phyloP scores from a whole-genome alignment of 2,888 invertebrate genomes.

The Drosophila setosimentum region DNA sequence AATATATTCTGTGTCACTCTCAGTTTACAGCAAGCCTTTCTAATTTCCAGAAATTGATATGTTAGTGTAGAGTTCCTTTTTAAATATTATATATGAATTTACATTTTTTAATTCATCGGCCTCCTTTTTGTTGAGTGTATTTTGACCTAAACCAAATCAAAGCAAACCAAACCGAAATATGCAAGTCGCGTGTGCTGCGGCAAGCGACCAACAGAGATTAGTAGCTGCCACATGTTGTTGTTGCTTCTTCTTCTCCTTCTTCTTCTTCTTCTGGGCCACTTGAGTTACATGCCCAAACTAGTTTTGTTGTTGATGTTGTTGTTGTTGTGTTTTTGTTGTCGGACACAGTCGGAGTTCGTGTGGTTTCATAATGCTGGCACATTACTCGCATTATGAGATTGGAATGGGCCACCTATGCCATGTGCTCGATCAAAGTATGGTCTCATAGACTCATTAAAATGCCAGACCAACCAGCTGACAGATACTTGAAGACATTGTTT shows the following conservation, averaged over 20 bases:
- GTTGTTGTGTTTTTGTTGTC: not conserved
- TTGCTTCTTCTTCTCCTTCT: not conserved
- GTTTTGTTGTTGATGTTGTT: slow-evolving; percentile 23
- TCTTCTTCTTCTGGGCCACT: slow-evolving; percentile 34
- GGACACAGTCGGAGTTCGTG: slow-evolving; percentile 53
- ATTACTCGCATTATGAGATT: slow-evolving; percentile 47
- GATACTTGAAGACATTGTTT: slow-evolving; percentile 31
- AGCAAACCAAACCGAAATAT: slow-evolving; percentile 4
- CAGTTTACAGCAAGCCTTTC: not conserved
- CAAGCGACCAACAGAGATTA: slow-evolving; percentile 11
- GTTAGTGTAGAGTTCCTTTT: not conserved
- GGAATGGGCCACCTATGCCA: slow-evolving; percentile 34
- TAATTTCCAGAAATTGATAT: not conserved
- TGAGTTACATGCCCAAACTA: slow-evolving; percentile 49
- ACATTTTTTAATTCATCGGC: not conserved
- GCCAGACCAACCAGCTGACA: slow-evolving; percentile 50
- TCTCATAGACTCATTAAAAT: slow-evolving; percentile 50
- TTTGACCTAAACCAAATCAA: not conserved
- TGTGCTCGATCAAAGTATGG: slow-evolving; percentile 45
- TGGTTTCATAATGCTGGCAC: slow-evolving; percentile 65
- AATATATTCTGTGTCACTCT: not conserved
- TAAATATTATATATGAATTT: not conserved
- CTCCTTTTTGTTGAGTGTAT: not conserved
- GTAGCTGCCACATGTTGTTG: slow-evolving; percentile 36
- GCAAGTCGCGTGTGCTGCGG: slow-evolving; percentile 26